These are phyloP conservation scores for Sorex fumeus DNA, from an alignment of 2,113 vertebrate species.

Conservation along the genomic window DNA sequence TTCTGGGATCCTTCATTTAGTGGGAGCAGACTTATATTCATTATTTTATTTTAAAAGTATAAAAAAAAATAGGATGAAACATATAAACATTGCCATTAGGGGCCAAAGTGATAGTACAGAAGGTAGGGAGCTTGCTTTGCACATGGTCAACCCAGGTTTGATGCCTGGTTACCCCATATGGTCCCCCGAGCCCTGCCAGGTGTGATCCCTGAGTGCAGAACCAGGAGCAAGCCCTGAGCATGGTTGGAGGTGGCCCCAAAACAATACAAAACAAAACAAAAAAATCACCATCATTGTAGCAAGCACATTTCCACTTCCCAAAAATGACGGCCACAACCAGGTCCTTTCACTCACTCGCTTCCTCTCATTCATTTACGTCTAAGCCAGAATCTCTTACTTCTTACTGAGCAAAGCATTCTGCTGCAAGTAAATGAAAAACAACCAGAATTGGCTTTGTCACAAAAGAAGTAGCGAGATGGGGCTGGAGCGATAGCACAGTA, in stretches of 20 bases:
- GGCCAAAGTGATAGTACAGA: too few species aligned
- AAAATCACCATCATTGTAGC: not conserved
- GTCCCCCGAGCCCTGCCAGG: too few species aligned
- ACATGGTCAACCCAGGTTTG: not conserved
- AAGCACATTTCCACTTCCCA: not conserved
- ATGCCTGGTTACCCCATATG: too few species aligned
- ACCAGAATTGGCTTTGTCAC: not conserved
- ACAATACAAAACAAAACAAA: constrained; percentile 18
- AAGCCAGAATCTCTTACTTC: not conserved
- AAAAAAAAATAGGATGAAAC: not conserved
- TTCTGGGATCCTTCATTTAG: constrained; percentile 17
- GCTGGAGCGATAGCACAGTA: too few species aligned
- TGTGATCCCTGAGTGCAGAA: too few species aligned
- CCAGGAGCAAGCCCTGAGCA: too few species aligned
- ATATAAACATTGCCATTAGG: not conserved
- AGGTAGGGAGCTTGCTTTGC: too few species aligned
- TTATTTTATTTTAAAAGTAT: not conserved
- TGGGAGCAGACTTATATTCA: not conserved
- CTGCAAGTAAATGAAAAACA: not conserved
- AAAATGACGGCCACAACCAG: not conserved
- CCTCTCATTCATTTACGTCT: not conserved
- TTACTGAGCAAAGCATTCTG: not conserved
- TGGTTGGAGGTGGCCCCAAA: too few species aligned
- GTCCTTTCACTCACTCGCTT: too few species aligned
- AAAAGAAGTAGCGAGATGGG: too few species aligned